Conservation (phyloP, 2,797 vertebrate genomes). For the Rhynchotus rufescens region DNA sequence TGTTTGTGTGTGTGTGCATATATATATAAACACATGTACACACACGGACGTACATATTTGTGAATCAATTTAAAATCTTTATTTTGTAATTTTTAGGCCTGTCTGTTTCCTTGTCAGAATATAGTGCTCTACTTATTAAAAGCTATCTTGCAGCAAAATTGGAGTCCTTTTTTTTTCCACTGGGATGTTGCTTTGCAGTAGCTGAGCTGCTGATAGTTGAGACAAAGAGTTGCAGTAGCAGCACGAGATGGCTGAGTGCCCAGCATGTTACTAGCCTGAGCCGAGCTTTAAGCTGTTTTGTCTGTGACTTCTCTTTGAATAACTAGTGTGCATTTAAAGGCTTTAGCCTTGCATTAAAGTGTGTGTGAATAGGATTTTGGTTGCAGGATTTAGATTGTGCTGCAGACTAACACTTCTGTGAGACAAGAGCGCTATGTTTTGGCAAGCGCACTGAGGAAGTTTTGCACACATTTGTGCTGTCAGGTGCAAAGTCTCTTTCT, state of each 20-base stretch:
- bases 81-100: background rate
- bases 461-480: accelerated
- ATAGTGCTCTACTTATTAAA: background rate
- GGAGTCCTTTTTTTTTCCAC: background rate
- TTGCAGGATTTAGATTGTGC: background rate
- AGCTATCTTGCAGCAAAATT: background rate
- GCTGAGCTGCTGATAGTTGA: background rate
- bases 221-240: slow-evolving; percentile 21
- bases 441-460: background rate
- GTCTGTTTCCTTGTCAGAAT: background rate
- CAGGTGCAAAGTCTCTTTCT: background rate
- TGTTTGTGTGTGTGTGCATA: background rate
- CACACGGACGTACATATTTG: too few species aligned
- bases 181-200: background rate
- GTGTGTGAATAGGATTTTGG: background rate
- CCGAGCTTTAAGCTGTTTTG: background rate
- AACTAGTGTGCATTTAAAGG: background rate
- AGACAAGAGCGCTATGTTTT: background rate
- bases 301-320: background rate
- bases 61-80: background rate
- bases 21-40: background rate
- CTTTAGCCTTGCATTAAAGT: background rate
- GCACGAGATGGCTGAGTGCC: slow-evolving; percentile 17
- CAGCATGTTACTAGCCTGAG: slow-evolving; percentile 13
- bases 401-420: background rate